Base-by-base conservation (phyloP, 2,113 vertebrate genomes). In the Baryphthengus martii region DNA sequence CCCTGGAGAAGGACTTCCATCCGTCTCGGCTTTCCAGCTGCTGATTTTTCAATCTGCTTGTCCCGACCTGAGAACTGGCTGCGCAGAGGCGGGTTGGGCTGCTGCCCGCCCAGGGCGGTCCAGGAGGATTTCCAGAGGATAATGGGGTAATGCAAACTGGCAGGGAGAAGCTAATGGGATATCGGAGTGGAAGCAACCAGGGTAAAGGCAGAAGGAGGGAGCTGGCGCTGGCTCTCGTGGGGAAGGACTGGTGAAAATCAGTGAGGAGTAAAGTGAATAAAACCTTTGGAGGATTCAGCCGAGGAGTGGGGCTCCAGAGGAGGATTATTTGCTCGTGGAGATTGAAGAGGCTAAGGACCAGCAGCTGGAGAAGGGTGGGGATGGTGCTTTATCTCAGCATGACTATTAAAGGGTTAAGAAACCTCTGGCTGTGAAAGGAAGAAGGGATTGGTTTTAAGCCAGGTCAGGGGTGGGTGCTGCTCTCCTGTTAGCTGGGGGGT, bases 31-130 rank as follows among this genome's bases (percentile, higher is more conserved):
- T 93, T 91, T 83, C 94, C 95, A 95, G 91, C 71, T 92, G 58
- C 86, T 96, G 84, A 66, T 90, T 97, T 96, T 96, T 89, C 88
- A 90, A 75, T 95, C 83, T 71, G 58, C 21, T 71, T 89, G 86
- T 96, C 95, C 90, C 20, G 6, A 83, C 63, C 78, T 63, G 74
- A 78, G 70, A 90, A 75, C 49, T 67, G 70, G 49, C 68, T 67
- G 73, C 0, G 1, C 4, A 2, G 53, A 52, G n/a, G 71, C 12
- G 0, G 81, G 53, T 24, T 89, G 76, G 83, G 90, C 93, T 86
- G 83, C 75, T 89, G 90, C 76, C 95, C 10, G 33, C 84, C 66
- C 70, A 63, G 87, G 29, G 77, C 6, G 1, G 67, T 82, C 90
- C 86, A 55, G 91, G 49, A 94, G 81, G 95, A 80, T 95, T 94